A percentile compares a stretch with the other conserved stretches of the same genome.
Evolutionary conservation across 2,113 vertebrate genomes (phyloP).

Genomic region (Paramormyrops kingsleyae): DNA sequence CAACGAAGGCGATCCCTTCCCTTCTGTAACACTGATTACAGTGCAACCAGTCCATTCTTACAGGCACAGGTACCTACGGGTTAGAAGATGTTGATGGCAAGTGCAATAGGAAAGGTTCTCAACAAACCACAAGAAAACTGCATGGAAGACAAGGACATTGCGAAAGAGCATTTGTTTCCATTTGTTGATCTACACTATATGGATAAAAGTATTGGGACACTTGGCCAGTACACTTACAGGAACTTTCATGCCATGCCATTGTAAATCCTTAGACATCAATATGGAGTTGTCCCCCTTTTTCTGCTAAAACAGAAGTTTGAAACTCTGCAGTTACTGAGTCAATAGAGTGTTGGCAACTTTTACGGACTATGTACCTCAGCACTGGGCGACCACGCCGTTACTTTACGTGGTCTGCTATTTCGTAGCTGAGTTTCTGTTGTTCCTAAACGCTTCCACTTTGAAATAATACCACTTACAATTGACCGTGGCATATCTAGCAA

Average conservation of each 20-base stretch:
- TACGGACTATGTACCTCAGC: too few relatives aligned
- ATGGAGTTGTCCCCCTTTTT: too few relatives aligned
- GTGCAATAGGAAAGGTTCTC: not conserved
- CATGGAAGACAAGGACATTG: not conserved
- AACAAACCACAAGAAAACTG: not conserved
- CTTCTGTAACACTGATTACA: constrained; percentile 73
- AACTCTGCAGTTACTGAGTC: too few relatives aligned
- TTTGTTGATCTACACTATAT: not conserved
- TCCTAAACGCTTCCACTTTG: too few relatives aligned
- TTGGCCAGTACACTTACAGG: not conserved
- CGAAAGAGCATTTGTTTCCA: not conserved
- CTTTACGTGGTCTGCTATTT: too few relatives aligned
- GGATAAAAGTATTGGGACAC: not conserved
- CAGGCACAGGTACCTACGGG: not conserved
- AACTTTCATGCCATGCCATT: not conserved
- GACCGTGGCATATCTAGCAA: too few relatives aligned
- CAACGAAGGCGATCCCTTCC: constrained; percentile 54
- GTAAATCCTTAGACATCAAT: not conserved
- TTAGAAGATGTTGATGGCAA: not conserved
- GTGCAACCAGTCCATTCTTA: constrained; percentile 80
- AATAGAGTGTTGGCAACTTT: too few relatives aligned
- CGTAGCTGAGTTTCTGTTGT: too few relatives aligned
- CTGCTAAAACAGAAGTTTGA: too few relatives aligned
- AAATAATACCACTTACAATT: too few relatives aligned
- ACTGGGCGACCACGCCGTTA: too few relatives aligned